Base-by-base conservation (phyloP, 1,140 invertebrate species). In the Tetranychus urticae region DNA sequence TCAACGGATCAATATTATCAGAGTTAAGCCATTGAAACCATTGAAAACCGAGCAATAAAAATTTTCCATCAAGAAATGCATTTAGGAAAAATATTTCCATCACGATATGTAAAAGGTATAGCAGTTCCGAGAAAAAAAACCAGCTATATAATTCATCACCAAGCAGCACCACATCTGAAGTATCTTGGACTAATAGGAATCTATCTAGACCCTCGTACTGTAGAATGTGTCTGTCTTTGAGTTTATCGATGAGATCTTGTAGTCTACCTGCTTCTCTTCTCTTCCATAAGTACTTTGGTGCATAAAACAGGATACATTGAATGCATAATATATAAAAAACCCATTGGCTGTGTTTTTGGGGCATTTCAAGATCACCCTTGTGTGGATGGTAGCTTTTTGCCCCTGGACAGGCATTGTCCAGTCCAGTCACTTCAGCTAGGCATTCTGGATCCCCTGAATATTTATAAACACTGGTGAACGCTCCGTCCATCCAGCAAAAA, bases 221-320 rank as follows among this genome's bases (percentile, higher is more conserved):
- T 31, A 55, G 42, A 4, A 68, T 47, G 46, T 62, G 54, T n/a
- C 63, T 69, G 58, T 69, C 70, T 68, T 73, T 68, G 4, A 80
- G 69, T 61, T 77, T 74, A 10, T 69, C 66, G 7, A 77, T 71
- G 0, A 81, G 64, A 42, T 72, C 67, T 56, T 75, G 72, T 13
- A 82, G 69, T 1, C 59, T 13, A 33, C 68, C 67, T 0, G 65
- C 65, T 47, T 65, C 63, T 12, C 35, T 86, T 34, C 79, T 76
- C 67, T 86, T 82, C 91, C 91, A 96, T 5, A 96, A 70, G 72
- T 88, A 88, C 72, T 92, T 89, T 2, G 92, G 91, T 35, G 88
- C 79, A 72, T 97, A 96, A 73, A 93, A 97, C 66, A 91, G 77
- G 65, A 92, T 77, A n/a, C n/a, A n/a, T n/a, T 52, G 50, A 23